Percentiles rank a stretch among this genome's conserved stretches.
These are phyloP conservation scores for Taxidea taxus DNA, from an alignment of 2,113 vertebrate genomes.

Conservation along the genomic window DNA sequence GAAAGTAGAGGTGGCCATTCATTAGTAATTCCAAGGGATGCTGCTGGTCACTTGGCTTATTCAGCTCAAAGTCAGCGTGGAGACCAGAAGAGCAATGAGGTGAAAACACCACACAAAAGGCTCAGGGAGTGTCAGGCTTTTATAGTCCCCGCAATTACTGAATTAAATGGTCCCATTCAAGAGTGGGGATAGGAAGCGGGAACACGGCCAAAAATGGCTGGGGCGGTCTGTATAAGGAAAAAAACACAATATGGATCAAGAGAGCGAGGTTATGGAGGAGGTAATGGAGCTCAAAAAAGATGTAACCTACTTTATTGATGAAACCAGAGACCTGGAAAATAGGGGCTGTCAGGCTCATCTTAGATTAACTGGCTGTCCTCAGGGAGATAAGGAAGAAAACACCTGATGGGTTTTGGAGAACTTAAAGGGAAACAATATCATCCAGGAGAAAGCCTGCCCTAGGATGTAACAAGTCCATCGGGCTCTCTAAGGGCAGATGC, in stretches of 20 bases:
- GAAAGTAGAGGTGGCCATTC: background rate
- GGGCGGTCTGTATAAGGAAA: background rate
- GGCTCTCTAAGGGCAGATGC: background rate
- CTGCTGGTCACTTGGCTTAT: background rate
- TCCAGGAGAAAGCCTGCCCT: background rate
- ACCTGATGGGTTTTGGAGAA: conserved; percentile 44
- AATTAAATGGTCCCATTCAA: conserved; percentile 59
- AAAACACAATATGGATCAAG: conserved; percentile 64
- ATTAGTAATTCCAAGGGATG: background rate
- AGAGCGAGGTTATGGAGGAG: conserved; percentile 42
- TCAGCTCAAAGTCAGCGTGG: background rate
- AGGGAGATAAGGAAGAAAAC: conserved; percentile 50
- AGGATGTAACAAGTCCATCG: background rate
- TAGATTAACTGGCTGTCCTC: conserved; percentile 62
- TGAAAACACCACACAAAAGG: background rate
- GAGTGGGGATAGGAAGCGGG: conserved; percentile 23
- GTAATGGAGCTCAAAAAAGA: conserved; percentile 72
- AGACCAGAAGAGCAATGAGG: background rate
- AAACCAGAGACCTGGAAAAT: conserved; percentile 74
- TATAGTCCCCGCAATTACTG: background rate
- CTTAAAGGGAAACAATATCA: conserved; percentile 48
- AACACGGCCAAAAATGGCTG: background rate
- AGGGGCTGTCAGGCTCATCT: conserved; percentile 63
- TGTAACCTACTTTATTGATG: conserved; percentile 70
- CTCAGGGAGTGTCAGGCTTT: background rate